Evolutionary conservation across 2,113 vertebrate species (phyloP), one percentile per base, ranked within the genome.

Genomic region (Chitala chitala): DNA sequence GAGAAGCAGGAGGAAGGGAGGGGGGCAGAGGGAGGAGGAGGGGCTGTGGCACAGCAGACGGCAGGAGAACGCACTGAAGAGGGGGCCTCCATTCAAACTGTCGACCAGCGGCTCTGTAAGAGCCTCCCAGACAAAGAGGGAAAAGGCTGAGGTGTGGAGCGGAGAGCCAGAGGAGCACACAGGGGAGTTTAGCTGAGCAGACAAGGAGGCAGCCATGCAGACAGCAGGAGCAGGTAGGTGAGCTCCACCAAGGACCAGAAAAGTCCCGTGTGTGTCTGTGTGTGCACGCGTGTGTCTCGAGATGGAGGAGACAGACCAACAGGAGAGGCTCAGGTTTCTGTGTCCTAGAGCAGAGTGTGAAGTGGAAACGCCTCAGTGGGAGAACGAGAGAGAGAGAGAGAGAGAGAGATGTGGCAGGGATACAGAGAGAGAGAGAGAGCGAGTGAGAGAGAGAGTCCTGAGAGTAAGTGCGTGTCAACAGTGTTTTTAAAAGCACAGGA

Each of bases 61-160:
- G 10, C 29, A 26, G 22, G 72, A 40, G 20, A n/a, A 26, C 38
- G 58, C 15, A 22, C 56, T 17, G 74, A 33, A 51, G 69, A 31
- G 29, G 73, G 59, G 46, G 73, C 50, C 69, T 54, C 42, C 74
- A 75, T 75, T 75, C 53, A 75, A 75, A 75, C 65, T 69, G 64
- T 31, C 51, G 26, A 65, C 64, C 29, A 20, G 53, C 71, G 15
- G 24, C 71, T 66, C 56, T 31, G 22, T 36, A 48, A 24, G 42
- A 50, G 26, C 71, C 51, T 44, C 29, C 38, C 74, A 54, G 51
- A 75, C 64, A 69, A 48, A 75, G 64, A 46, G 74, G 53, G 51
- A 69, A 44, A 24, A 54, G 50, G 36, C 6, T 22, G 51, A 75
- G 53, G 40, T 0, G 10, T 17, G 10, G 36, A 33, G 51, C 4